These are phyloP conservation scores for Aphidoletes aphidimyza DNA, from an alignment of 2,888 invertebrate species.

Conservation along the genomic window DNA sequence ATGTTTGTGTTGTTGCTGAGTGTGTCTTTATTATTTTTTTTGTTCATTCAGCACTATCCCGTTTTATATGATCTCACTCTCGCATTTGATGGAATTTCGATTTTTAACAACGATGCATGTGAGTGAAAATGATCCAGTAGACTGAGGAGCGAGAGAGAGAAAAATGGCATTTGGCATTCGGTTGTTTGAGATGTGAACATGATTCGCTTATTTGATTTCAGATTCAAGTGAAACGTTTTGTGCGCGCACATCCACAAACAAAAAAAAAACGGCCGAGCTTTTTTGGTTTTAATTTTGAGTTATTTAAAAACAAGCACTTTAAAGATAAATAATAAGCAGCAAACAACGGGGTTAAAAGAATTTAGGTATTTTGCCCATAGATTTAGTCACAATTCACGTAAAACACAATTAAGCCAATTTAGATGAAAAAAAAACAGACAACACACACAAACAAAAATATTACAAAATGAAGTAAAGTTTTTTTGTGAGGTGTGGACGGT, in stretches of 20 bases:
- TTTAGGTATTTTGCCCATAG: neutral
- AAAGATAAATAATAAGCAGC: neutral
- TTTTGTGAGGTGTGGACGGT: constrained; percentile 1
- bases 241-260: neutral
- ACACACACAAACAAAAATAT: neutral
- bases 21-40: too few relatives aligned
- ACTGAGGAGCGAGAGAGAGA: neutral
- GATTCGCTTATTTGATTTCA: constrained; percentile 12
- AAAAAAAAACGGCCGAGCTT: too few relatives aligned
- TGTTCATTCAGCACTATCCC: neutral
- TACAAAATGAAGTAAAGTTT: neutral
- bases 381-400: constrained; percentile 40
- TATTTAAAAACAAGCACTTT: neutral
- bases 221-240: neutral
- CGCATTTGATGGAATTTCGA: constrained; percentile 36
- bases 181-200: neutral
- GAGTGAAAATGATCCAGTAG: neutral
- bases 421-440: too few relatives aligned
- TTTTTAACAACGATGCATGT: constrained; percentile 20
- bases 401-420: constrained; percentile 11
- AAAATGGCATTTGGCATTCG: neutral
- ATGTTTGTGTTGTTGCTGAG: constrained; percentile 25
- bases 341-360: constrained; percentile 16
- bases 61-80: neutral
- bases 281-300: neutral